phyloP scores from a whole-genome alignment of 2,888 invertebrate genomes.

The Calameuta idolon region DNA sequence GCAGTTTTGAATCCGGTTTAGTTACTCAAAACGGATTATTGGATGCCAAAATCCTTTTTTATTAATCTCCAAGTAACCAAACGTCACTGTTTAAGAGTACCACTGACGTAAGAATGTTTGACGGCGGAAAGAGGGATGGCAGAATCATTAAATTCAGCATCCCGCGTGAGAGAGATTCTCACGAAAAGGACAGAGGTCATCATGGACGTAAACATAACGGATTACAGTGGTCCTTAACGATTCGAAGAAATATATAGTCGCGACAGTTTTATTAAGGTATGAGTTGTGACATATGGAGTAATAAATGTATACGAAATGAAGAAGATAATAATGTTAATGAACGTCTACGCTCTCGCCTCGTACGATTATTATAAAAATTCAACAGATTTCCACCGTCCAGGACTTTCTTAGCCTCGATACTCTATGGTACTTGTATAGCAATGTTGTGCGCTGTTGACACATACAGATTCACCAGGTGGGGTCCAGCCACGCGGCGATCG shows the following conservation, averaged over 20 bases:
- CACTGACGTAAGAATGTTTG: conserved; percentile 18
- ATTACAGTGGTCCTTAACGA: too few relatives aligned
- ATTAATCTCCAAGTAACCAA: conserved; percentile 46
- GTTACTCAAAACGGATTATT: conserved; percentile 37
- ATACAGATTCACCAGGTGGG: conserved; percentile 64
- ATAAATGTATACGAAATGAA: too few relatives aligned
- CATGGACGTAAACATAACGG: too few relatives aligned
- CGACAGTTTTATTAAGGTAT: too few relatives aligned
- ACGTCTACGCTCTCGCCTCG: too few relatives aligned
- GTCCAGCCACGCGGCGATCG: conserved; percentile 65
- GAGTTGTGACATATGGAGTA: too few relatives aligned
- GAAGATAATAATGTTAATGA: too few relatives aligned
- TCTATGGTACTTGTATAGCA: conserved; percentile 49
- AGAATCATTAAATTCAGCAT: too few relatives aligned
- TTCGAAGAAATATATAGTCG: too few relatives aligned
- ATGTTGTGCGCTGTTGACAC: conserved; percentile 61
- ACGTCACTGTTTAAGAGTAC: conserved; percentile 22
- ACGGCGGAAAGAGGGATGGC: conserved; percentile 1
- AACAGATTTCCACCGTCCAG: conserved; percentile 35
- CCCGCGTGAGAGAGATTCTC: too few relatives aligned
- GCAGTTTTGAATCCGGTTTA: conserved; percentile 45
- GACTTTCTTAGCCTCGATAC: conserved; percentile 41
- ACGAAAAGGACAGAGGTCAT: too few relatives aligned
- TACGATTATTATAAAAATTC: too few relatives aligned
- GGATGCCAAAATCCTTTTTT: neutral